Evolutionary conservation across 2,113 vertebrate genomes (phyloP), one percentile per base, ranked within the genome.

Genomic region (Dascyllus trimaculatus): DNA sequence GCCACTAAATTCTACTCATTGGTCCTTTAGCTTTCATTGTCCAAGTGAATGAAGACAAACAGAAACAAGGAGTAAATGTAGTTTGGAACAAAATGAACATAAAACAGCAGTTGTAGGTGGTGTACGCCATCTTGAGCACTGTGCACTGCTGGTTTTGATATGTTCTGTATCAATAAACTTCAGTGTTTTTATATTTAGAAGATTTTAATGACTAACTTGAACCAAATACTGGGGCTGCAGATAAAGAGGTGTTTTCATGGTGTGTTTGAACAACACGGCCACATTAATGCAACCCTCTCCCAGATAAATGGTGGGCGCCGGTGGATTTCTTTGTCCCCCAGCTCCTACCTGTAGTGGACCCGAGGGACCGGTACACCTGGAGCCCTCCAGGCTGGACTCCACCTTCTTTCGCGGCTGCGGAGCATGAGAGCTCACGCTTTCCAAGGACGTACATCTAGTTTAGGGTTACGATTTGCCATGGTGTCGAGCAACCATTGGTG

Each of bases 311-410:
- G 26, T 24, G 38, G 64, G 56, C 62, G 70, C 57, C 61, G 46
- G 45, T 46, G 22, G 15, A 40, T 53, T 48, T 58, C 25, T 21
- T 4, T 1, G 54, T 69, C 73, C 81, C 74, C 76, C 66, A 49
- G 77, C 86, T 89, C 89, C 67, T 99, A 99, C 98, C 98, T 99
- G 98, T 79, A 96, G 92, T 9, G 95, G 96, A 90, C 94, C 95
- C 66, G 95, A 89, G 84, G 96, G 96, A 74, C 94, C 90, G 94
- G 95, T 95, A 92, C 95, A 95, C 92, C 95, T 95, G 75, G 96
- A 96, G 81, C 94, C 95, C 94, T 96, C 96, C 87, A 94, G 93
- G 85, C 94, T 92, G 74, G 96, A 96, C 93, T 96, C 96, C 40
- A 87, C 92, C 95, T 97, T 98, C 96, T 95, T 96, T 78, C 93